Conservation (phyloP, 2,113 vertebrate genomes). For the Rana temporaria region DNA sequence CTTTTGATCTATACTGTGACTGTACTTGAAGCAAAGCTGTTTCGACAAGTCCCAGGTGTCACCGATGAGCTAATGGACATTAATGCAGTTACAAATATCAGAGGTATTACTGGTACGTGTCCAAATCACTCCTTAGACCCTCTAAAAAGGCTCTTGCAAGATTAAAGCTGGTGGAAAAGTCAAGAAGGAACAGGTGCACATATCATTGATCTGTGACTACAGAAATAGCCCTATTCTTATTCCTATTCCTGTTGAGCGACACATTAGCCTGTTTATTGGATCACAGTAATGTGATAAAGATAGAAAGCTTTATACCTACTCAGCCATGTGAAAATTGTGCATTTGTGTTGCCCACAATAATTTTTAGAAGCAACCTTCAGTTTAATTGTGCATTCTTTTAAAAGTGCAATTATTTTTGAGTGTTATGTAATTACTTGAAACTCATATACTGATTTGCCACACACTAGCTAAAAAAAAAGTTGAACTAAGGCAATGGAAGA, state of each 20-base stretch:
- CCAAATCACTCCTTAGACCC: conserved; percentile 3
- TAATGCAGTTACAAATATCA: conserved; percentile 44
- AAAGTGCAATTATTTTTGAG: no score
- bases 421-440: no score
- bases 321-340: no score
- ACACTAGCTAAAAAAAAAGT: no score
- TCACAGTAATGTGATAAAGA: neutral
- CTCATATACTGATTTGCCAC: no score
- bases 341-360: no score
- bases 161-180: conserved; percentile 30
- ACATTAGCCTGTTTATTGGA: conserved; percentile 4
- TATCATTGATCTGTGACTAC: conserved; percentile 1
- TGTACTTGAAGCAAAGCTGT: conserved; percentile 32
- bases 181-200: conserved; percentile 6
- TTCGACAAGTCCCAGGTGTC: conserved; percentile 35
- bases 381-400: no score
- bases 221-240: neutral
- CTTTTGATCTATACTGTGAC: conserved; percentile 28
- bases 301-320: neutral
- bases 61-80: conserved; percentile 40
- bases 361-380: no score
- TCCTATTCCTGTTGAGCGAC: no score
- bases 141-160: conserved; percentile 16
- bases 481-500: no score
- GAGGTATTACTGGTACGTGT: conserved; percentile 13